Percentiles rank a stretch among this genome's conserved stretches.
phyloP scores from a whole-genome alignment of 2,888 invertebrate genomes.

The Aquatica leii region DNA sequence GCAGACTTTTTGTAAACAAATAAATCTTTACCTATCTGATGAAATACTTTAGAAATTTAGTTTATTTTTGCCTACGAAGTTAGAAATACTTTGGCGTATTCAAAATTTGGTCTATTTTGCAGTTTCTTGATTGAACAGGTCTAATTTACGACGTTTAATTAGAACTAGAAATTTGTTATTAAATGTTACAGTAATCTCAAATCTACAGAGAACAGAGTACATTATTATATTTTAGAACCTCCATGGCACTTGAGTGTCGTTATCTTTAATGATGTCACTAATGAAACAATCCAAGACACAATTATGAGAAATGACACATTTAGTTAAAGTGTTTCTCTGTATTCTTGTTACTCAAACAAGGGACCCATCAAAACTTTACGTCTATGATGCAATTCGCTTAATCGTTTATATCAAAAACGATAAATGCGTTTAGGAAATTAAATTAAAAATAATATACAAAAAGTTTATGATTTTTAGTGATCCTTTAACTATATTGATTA shows the following conservation, averaged over 20 bases:
- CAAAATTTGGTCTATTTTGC: no score
- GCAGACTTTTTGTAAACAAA: no score
- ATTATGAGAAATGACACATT: constrained; percentile 62
- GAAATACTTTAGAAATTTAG: no score
- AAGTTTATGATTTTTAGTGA: no score
- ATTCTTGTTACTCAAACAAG: constrained; percentile 30
- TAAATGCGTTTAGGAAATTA: not conserved
- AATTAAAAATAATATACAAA: not conserved
- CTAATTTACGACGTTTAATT: no score
- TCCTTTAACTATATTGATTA: no score
- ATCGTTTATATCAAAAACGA: constrained; percentile 14
- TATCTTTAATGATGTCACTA: constrained; percentile 62
- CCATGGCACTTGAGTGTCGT: constrained; percentile 57
- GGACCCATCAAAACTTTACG: constrained; percentile 33
- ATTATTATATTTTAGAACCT: constrained; percentile 49
- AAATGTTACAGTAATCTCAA: constrained; percentile 9
- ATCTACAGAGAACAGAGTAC: constrained; percentile 36
- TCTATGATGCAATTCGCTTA: constrained; percentile 9
- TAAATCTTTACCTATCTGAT: no score
- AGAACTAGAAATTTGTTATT: not conserved
- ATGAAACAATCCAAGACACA: constrained; percentile 62
- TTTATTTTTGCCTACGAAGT: no score
- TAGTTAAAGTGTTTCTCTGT: constrained; percentile 53
- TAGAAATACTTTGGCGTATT: no score
- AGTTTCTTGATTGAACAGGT: no score